Base-by-base conservation (phyloP, 2,888 invertebrate species). In the Stenurella melanura region DNA sequence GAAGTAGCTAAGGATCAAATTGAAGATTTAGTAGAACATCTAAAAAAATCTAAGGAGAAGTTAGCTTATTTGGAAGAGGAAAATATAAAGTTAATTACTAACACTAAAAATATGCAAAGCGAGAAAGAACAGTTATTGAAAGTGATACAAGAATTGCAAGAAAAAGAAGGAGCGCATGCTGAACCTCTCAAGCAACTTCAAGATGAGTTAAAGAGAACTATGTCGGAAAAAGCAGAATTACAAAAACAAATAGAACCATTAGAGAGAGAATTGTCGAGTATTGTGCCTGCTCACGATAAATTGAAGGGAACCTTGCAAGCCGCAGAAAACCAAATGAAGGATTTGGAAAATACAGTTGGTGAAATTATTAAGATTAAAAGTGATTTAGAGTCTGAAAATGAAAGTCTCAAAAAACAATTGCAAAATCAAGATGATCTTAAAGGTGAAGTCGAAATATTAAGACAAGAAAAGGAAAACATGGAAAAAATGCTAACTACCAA, bases 1-100 rank as follows among this genome's bases (percentile, higher is more conserved):
- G 85, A 87, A 38, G 83, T 86, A 4, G 88, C 89, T 11, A 88
- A 87, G 80, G 84, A 85, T 30, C 87, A 89, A 83, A 87, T 89
- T 50, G 83, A 86, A 71, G 87, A 88, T 64, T 79, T 88, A 17
- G 81, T 85, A 9, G 84, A 84, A 6, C 85, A 86, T 58, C 64
- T 89, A 71, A 85, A 85, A 38, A 74, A 64, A 56, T 60, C 64
- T 17, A 70, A 63, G 68, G 73, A 75, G n/a, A 72, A 74, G 42
- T 12, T 76, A 19, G 67, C 73, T 12, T 74, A 67, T 30, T 38
- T 77, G 42, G 68, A 68, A 66, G 71, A 71, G 10, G 66, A 78
- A 74, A 57, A 63, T 19, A 58, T 60, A 56, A 64, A 70, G 42
- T 67, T 54, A 66, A 64, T 9, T 34, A 74, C 12, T n/a, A 30